A percentile compares a stretch with the other conserved stretches of the same genome.
phyloP scores from a whole-genome alignment of 2,797 vertebrate species.

The Macropodus opercularis region DNA sequence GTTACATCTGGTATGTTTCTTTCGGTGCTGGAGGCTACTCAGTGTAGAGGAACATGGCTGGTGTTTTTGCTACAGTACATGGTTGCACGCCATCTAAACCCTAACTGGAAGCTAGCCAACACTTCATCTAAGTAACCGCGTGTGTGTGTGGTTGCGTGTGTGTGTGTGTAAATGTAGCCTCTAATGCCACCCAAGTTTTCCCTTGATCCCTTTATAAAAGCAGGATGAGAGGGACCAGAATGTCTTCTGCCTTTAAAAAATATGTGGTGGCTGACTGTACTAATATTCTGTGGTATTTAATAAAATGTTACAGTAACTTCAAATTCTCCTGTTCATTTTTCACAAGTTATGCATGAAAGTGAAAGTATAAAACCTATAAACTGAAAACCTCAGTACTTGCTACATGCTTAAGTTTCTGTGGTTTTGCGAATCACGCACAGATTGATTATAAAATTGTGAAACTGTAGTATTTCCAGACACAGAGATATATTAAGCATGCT shows the following conservation, averaged over 20 bases:
- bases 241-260: constrained; percentile 69
- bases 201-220: constrained; percentile 52
- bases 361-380: background rate
- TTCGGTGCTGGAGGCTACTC: constrained; percentile 4
- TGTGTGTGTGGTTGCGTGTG: constrained; percentile 15
- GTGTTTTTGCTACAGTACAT: constrained; percentile 8
- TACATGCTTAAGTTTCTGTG: too few species aligned
- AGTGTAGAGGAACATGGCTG: background rate
- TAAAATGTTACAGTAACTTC: constrained; percentile 71
- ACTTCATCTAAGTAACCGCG: constrained; percentile 5
- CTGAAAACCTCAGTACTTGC: background rate
- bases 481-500: too few species aligned
- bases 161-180: constrained; percentile 60
- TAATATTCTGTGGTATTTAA: constrained; percentile 82
- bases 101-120: constrained; percentile 37
- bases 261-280: constrained; percentile 79
- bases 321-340: constrained; percentile 2
- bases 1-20: background rate
- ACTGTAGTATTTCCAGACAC: too few species aligned
- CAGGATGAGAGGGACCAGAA: constrained; percentile 61
- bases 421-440: too few species aligned
- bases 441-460: too few species aligned
- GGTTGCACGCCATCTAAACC: constrained; percentile 22
- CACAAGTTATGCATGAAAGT: background rate
- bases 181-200: constrained; percentile 54